Base-by-base conservation (phyloP, 1,140 invertebrate genomes). In the Leptinotarsa defecta region DNA sequence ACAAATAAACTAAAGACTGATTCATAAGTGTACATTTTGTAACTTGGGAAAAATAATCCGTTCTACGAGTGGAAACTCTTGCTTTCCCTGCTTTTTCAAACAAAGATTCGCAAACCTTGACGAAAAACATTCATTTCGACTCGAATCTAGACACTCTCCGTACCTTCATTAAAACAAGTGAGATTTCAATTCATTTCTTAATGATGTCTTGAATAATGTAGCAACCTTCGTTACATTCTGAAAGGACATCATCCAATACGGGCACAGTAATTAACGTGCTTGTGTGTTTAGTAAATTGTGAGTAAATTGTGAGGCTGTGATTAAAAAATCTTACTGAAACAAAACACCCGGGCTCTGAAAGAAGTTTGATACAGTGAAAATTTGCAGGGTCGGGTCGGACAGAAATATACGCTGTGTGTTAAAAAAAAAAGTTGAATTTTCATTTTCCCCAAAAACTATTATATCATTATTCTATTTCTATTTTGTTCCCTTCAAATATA, bases 241-340 rank as follows among this genome's bases (percentile, higher is more conserved):
- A 78, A 77, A 79, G 76, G 71, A 69, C 76, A 76, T 81, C 78
- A 79, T 79, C 78, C 75, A 79, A 81, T 79, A 79, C 71, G 73
- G 68, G 52, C 63, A 68, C 22, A 72, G 77, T 81, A 81, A 81
- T 81, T 80, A 78, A 72, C 74, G 67, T 57, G 67, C 68, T 72
- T 78, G 57, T 71, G 52, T 71, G 76, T 72, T 78, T 78, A 78
- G 64, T 63, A 71, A 74, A 72, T 74, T 78, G 74, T 71, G 48
- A 78, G 64, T 63, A 71, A 74, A 72, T 74, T 78, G 74, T 71
- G 48, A 57, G 43, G 27, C 48, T 62, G 22, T 70, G 70, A 62
- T 71, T 71, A 61, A 65, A 73, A 49, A 68, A 57, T 57, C 52
- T 57, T 4, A 57, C 15, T 57, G n/a, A 57, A 57, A 57, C 52